Base-by-base conservation (phyloP, 2,797 vertebrate species). In the Mareca strepera region DNA sequence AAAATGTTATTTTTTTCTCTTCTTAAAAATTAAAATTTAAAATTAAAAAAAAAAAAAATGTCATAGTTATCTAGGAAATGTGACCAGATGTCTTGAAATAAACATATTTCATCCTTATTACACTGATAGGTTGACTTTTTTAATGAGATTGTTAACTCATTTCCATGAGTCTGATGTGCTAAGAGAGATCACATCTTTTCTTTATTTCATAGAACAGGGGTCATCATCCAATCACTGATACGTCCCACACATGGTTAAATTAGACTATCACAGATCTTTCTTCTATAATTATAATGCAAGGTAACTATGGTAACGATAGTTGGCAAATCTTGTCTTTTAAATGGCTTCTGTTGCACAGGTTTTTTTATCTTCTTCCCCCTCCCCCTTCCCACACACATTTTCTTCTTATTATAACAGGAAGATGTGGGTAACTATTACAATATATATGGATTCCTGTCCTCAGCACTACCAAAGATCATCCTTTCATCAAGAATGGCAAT, bases 301-400 rank as follows among this genome's bases (percentile, higher is more conserved):
- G 95, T 96, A 97, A 85, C 95, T 95, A 96, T 97, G 95, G 95
- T 75, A 96, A 97, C 92, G 41, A 95, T 92, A 95, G 88, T 91
- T 96, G 93, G 91, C 78, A 96, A 95, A 96, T 92, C 90, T 81
- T 94, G 86, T 62, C 73, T 95, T 96, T 95, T 75, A 87, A 93
- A 94, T 58, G 50, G 91, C 84, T 96, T 96, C 95, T 95, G 90
- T 85, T 95, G 64, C 88, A 92, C 78, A 90, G 72, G 86, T 90
- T 96, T 96, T 94, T 96, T 92, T 90, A 94, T 95, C 83, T 90
- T 76, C 70, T 94, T 83, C 86, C 33, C 87, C 82, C 76, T 92
- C 93, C 96, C 80, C 88, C 74, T 88, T 94, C 94, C 94, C 86
- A 90, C 92, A 88, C 83, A 92, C 5, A 58, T 84, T 93, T 96